These are phyloP conservation scores for Exephanes ischioxanthus DNA, from an alignment of 2,888 invertebrate species.

Conservation along the genomic window DNA sequence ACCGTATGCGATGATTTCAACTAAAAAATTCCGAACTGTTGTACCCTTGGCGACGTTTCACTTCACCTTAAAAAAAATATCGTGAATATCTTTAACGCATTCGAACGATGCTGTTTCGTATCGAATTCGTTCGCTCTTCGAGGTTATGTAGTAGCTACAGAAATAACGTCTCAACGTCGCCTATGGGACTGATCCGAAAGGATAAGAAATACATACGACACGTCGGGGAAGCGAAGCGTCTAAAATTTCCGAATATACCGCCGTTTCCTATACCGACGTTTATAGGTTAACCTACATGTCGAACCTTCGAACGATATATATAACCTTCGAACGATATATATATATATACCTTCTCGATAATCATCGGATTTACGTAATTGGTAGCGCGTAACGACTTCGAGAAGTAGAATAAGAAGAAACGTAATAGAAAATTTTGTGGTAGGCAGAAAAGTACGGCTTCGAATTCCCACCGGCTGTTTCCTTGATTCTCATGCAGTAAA, in stretches of 20 bases:
- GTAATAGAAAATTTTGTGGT: not conserved
- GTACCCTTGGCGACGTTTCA: no score
- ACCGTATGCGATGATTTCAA: no score
- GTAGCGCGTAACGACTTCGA: not conserved
- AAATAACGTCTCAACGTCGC: constrained; percentile 9
- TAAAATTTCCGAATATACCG: constrained; percentile 9
- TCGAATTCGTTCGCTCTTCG: constrained; percentile 21
- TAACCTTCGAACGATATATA: not conserved
- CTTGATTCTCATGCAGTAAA: constrained; percentile 26
- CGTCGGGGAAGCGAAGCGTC: not conserved
- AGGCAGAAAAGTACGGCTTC: not conserved
- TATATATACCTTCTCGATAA: not conserved
- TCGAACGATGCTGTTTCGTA: constrained; percentile 12
- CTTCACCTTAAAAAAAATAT: constrained; percentile 12
- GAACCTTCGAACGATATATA: not conserved
- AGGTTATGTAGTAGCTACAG: not conserved
- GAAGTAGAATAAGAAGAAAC: not conserved
- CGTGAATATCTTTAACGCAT: constrained; percentile 27
- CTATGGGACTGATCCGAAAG: not conserved
- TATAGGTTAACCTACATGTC: not conserved
- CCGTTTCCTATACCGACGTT: not conserved
- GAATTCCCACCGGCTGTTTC: constrained; percentile 20
- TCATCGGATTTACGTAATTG: not conserved
- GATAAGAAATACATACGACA: constrained; percentile 4
- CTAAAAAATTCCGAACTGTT: no score